phyloP scores from a whole-genome alignment of 1,140 invertebrate genomes.

The Callitettix versicolor region DNA sequence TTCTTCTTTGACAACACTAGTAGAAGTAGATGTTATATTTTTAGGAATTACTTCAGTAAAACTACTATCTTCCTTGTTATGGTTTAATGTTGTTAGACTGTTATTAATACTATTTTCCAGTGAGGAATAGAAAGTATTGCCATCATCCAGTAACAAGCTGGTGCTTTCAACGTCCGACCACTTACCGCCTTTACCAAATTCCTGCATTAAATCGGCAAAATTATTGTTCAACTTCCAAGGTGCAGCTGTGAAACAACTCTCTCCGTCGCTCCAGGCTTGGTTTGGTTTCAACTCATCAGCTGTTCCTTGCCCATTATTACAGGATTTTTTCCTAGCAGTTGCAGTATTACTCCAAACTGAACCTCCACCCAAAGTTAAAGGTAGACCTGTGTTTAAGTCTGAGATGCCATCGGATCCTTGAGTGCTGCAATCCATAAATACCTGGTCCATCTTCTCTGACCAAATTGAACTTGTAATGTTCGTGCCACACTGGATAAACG shows the following conservation, averaged over 20 bases:
- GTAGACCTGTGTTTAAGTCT: neutral
- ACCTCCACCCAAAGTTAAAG: neutral
- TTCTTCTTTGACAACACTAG: neutral
- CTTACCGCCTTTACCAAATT: neutral
- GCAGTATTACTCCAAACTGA: neutral
- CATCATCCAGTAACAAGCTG: conserved; percentile 14
- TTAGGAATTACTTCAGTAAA: conserved; percentile 44
- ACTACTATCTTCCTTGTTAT: conserved; percentile 42
- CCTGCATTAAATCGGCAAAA: neutral
- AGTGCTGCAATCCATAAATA: conserved; percentile 14
- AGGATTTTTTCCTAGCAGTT: neutral
- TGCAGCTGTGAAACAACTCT: neutral
- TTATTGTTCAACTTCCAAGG: neutral
- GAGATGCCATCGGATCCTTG: neutral
- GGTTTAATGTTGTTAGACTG: conserved; percentile 34
- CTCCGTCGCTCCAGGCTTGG: neutral
- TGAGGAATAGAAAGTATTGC: conserved; percentile 19
- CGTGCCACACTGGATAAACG: conserved; percentile 33
- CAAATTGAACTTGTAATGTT: conserved; percentile 37
- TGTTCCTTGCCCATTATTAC: neutral
- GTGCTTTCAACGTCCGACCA: conserved; percentile 22
- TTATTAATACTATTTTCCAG: conserved; percentile 10
- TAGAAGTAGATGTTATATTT: conserved; percentile 3
- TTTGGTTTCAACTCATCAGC: neutral
- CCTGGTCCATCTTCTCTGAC: conserved; percentile 27